A percentile compares a stretch with the other conserved stretches of the same genome.
Conservation (phyloP, 2,113 vertebrate species). For the Prionailurus viverrinus region DNA sequence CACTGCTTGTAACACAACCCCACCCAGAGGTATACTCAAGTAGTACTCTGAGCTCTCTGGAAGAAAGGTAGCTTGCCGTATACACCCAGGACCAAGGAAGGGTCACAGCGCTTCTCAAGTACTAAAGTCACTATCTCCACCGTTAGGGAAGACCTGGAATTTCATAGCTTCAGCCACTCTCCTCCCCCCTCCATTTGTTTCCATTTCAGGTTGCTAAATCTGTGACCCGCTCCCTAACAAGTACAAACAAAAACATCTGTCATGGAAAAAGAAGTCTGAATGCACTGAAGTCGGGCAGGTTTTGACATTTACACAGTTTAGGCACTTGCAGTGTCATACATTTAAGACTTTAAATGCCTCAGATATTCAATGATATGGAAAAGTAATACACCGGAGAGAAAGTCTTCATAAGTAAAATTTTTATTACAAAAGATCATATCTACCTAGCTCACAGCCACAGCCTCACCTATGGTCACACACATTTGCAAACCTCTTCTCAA, state of each 20-base stretch:
- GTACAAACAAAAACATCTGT: neutral
- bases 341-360: neutral
- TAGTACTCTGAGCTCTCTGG: neutral
- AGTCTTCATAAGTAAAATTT: neutral
- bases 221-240: neutral
- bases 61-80: neutral
- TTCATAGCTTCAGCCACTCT: neutral
- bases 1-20: neutral
- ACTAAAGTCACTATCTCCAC: neutral
- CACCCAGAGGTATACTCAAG: neutral
- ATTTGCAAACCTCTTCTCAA: conserved; percentile 1
- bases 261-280: neutral
- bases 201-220: neutral
- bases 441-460: neutral
- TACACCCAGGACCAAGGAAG: neutral
- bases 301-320: neutral
- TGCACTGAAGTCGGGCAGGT: neutral
- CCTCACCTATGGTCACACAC: neutral
- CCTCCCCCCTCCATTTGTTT: neutral
- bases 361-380: neutral
- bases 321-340: neutral
- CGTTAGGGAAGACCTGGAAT: neutral
- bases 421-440: neutral
- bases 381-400: neutral
- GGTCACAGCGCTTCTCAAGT: neutral